Conservation (phyloP, 2,888 invertebrate species). For the Endomychus coccineus region DNA sequence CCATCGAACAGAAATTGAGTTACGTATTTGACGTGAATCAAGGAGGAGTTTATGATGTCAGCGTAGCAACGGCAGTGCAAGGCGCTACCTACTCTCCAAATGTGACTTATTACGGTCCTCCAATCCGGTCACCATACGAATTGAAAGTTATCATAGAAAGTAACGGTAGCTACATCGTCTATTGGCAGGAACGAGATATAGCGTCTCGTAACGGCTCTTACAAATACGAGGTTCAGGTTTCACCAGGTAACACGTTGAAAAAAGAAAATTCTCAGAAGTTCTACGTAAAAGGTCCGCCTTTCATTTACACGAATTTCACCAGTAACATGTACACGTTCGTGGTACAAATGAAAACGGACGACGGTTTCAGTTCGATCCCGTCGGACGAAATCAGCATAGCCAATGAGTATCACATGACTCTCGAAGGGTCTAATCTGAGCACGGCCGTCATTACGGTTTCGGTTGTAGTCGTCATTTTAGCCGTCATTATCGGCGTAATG, state of each 20-base stretch:
- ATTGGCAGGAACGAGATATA: slow-evolving; percentile 54
- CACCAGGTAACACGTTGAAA: slow-evolving; percentile 41
- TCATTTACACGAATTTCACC: slow-evolving; percentile 48
- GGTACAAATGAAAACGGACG: slow-evolving; percentile 52
- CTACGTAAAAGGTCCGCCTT: slow-evolving; percentile 49
- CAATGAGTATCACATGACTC: slow-evolving; percentile 25
- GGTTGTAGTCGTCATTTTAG: slow-evolving; percentile 39
- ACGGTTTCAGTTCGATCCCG: slow-evolving; percentile 55
- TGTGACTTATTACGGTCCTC: slow-evolving; percentile 48
- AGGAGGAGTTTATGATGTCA: slow-evolving; percentile 50
- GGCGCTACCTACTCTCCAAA: slow-evolving; percentile 46
- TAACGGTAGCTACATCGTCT: slow-evolving; percentile 57
- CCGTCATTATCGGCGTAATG: slow-evolving; percentile 54
- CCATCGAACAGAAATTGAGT: slow-evolving; percentile 14
- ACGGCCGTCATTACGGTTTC: slow-evolving; percentile 43
- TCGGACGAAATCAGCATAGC: slow-evolving; percentile 51
- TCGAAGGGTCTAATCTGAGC: slow-evolving; percentile 14
- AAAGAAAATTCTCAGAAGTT: slow-evolving; percentile 47
- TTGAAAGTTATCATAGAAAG: slow-evolving; percentile 52
- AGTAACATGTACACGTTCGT: slow-evolving; percentile 55
- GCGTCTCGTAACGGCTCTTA: slow-evolving; percentile 34
- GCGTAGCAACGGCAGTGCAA: slow-evolving; percentile 44
- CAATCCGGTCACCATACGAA: slow-evolving; percentile 56
- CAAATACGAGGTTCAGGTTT: slow-evolving; percentile 60
- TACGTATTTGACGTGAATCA: slow-evolving; percentile 46